phyloP scores from a whole-genome alignment of 2,113 vertebrate genomes.

The Podarcis muralis region DNA sequence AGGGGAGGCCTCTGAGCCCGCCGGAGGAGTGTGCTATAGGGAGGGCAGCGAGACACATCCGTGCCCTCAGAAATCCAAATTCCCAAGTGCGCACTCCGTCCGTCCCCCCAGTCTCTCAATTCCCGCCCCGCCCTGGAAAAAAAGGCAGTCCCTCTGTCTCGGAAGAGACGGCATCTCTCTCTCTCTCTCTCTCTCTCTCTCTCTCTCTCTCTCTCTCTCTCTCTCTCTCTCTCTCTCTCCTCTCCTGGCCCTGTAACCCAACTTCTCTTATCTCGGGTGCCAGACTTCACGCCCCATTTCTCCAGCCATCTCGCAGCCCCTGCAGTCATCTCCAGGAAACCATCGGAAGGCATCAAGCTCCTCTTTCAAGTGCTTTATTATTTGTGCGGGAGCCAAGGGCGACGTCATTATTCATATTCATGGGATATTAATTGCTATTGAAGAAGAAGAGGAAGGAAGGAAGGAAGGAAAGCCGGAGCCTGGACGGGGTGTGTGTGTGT shows the following conservation, averaged over 20 bases:
- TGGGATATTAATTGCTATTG: slow-evolving; percentile 18
- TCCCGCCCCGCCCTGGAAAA: neutral
- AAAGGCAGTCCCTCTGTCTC: slow-evolving; percentile 25
- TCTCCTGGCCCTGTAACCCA: neutral
- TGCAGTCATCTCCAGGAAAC: slow-evolving; percentile 8
- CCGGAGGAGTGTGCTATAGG: neutral
- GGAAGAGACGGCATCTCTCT: neutral
- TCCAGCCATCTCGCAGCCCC: neutral
- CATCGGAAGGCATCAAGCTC: slow-evolving; percentile 1
- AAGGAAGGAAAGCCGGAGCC: neutral
- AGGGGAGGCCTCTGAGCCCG: too few relatives aligned
- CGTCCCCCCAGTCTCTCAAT: too few relatives aligned
- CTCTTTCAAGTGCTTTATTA: slow-evolving; percentile 5
- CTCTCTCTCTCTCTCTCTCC: too few relatives aligned
- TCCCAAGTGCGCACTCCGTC: neutral
- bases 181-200: neutral
- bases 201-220: too few relatives aligned
- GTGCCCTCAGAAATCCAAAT: neutral
- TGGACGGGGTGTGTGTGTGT: too few relatives aligned
- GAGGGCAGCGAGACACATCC: neutral
- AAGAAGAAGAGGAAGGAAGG: neutral
- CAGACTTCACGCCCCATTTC: neutral
- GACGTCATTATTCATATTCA: slow-evolving; percentile 15
- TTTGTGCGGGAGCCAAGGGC: slow-evolving; percentile 18
- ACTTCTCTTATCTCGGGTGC: neutral